phyloP scores from a whole-genome alignment of 2,888 invertebrate genomes.

The Eupithecia tripunctaria region DNA sequence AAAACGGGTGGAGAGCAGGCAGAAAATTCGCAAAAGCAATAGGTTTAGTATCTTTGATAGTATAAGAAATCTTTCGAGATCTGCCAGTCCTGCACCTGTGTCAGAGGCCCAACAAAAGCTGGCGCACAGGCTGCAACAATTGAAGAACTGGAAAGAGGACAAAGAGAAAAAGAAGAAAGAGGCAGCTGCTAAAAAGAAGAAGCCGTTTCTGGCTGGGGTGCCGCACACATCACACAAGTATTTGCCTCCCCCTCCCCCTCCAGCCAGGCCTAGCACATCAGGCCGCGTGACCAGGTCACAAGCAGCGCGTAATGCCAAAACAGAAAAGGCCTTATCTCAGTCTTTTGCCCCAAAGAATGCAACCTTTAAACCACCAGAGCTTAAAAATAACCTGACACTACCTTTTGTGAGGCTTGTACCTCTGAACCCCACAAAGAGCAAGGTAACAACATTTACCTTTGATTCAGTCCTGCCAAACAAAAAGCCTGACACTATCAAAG shows the following conservation, averaged over 20 bases:
- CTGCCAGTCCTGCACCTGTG: conserved; percentile 54
- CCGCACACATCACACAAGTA: conserved; percentile 60
- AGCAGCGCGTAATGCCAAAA: conserved; percentile 48
- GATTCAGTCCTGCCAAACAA: conserved; percentile 47
- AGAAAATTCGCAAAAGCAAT: conserved; percentile 62
- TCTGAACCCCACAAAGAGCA: conserved; percentile 47
- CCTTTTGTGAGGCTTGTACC: conserved; percentile 41
- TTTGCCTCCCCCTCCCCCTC: conserved; percentile 64
- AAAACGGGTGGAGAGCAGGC: conserved; percentile 61
- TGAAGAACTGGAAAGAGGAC: conserved; percentile 76
- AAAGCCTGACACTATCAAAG: conserved; percentile 21
- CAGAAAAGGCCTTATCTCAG: conserved; percentile 34
- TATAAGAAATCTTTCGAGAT: conserved; percentile 59
- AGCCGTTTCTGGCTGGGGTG: conserved; percentile 71
- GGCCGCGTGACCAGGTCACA: conserved; percentile 74
- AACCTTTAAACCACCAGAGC: conserved; percentile 77
- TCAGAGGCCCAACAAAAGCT: conserved; percentile 53
- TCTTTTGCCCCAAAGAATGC: conserved; percentile 84
- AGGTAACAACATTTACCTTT: conserved; percentile 51
- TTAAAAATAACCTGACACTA: conserved; percentile 55
- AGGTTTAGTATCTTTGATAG: conserved; percentile 66
- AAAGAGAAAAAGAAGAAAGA: conserved; percentile 71
- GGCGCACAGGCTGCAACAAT: conserved; percentile 64
- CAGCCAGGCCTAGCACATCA: conserved; percentile 61
- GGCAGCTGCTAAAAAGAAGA: conserved; percentile 64